Evolutionary conservation across 2,888 invertebrate genomes (phyloP), one percentile per base, ranked within the genome.

Genomic region (Tinea trinotella): DNA sequence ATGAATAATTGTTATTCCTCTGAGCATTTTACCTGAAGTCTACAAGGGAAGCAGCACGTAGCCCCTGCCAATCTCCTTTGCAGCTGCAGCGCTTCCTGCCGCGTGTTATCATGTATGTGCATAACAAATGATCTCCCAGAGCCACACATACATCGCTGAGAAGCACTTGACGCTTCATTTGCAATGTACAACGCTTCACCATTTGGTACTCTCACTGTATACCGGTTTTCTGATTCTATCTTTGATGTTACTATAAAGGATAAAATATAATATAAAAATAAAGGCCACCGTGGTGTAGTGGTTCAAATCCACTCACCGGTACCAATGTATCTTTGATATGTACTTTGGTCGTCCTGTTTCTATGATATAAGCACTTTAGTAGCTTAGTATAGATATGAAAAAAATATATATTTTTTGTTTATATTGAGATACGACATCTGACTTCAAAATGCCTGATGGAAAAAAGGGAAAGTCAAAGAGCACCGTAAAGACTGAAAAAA

Each of bases 1-100:
- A n/a, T n/a, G n/a, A n/a, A n/a, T n/a, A n/a, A n/a, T n/a, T 54
- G 4, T 13, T 30, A 30, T 54, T 18, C 34, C 5, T 24, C 6
- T 24, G 9, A 24, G 5, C 6, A 24, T 7, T 4, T n/a, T 40
- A 89, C 92, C 88, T 93, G 93, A 58, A 93, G 75, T 67, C 90
- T 89, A 63, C 92, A 92, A 57, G 92, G 92, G 65, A 91, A 93
- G 62, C 90, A 90, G 59, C 92, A 91, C 0, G 88, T 88, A 0
- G 91, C 89, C 53, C 92, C 90, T 0, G 93, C 91, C 0, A 94
- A 79, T 46, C 92, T 88, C 59, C 95, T 86, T 57, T 86, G 76
- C 46, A 97, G 82, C 56, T 92, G 88, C 68, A 97, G 88, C 0
- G 95, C 93, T 71, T 94, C 94, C 65, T 93, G 93, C 58, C 93